Conservation (phyloP, 2,113 vertebrate species). For the Datnioides undecimradiatus region DNA sequence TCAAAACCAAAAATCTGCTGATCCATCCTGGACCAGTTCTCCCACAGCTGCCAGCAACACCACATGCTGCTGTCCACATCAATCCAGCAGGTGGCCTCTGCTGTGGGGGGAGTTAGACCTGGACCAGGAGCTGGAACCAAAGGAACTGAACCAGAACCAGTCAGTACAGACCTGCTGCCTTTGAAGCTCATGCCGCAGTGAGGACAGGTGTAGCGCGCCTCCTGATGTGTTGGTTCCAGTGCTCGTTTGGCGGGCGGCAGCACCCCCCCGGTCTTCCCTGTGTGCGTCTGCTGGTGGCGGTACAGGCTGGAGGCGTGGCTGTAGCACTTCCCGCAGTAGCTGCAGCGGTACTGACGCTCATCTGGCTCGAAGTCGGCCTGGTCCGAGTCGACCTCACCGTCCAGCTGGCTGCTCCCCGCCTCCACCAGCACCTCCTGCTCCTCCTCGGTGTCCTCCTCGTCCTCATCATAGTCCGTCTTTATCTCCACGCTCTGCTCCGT, state of each 20-base stretch:
- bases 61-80: no score
- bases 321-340: conserved; percentile 78
- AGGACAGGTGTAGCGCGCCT: conserved; percentile 73
- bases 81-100: no score
- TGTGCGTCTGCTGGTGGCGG: conserved; percentile 80
- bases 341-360: conserved; percentile 76
- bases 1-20: no score
- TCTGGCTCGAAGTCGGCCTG: conserved; percentile 64
- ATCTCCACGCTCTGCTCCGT: conserved; percentile 82
- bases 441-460: conserved; percentile 71
- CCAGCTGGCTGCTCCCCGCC: conserved; percentile 72
- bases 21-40: no score
- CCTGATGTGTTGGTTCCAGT: conserved; percentile 46
- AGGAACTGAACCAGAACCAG: no score
- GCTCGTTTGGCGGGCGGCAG: conserved; percentile 44
- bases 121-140: no score
- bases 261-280: conserved; percentile 15
- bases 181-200: conserved; percentile 82
- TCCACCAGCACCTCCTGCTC: conserved; percentile 74
- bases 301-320: conserved; percentile 80
- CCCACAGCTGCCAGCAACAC: no score
- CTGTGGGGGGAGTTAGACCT: no score
- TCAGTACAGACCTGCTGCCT: conserved; percentile 69
- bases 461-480: conserved; percentile 78
- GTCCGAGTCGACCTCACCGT: conserved; percentile 73